These are phyloP conservation scores for Ptychoptera albimana DNA, from an alignment of 2,888 invertebrate species.

Conservation along the genomic window DNA sequence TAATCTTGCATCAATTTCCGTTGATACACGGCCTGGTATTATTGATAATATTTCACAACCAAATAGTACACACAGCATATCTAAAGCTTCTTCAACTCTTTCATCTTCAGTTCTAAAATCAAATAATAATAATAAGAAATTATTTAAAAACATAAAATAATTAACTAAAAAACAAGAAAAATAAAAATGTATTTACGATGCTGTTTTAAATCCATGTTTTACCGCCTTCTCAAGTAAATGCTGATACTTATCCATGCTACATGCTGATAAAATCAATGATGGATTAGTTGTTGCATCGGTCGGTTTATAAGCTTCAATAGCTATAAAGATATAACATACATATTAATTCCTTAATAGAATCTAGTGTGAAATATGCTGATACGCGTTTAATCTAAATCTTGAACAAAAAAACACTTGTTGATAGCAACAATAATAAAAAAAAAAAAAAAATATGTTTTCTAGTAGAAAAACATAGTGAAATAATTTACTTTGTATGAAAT, in stretches of 20 bases:
- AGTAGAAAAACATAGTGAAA: too few species aligned
- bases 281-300: slow-evolving; percentile 99
- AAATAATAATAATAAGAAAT: slow-evolving; percentile 12
- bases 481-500: too few species aligned
- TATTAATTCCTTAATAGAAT: background rate
- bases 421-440: too few species aligned
- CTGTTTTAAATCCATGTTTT: slow-evolving; percentile 58
- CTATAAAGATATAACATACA: slow-evolving; percentile 33
- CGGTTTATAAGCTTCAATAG: slow-evolving; percentile 91
- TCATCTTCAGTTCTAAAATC: slow-evolving; percentile 50
- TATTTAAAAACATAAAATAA: too few species aligned
- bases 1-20: slow-evolving; percentile 34
- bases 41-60: slow-evolving; percentile 95
- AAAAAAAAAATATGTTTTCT: too few species aligned
- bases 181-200: slow-evolving; percentile 32
- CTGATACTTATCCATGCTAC: slow-evolving; percentile 86
- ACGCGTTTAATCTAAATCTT: too few species aligned
- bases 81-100: slow-evolving; percentile 71
- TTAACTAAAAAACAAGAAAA: background rate
- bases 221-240: slow-evolving; percentile 80
- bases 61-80: slow-evolving; percentile 88
- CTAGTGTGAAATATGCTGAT: background rate
- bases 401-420: too few species aligned
- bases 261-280: slow-evolving; percentile 87
- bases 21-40: slow-evolving; percentile 68